Evolutionary conservation across 1,140 invertebrate species (phyloP).

Genomic region (Megalopta genalis): DNA sequence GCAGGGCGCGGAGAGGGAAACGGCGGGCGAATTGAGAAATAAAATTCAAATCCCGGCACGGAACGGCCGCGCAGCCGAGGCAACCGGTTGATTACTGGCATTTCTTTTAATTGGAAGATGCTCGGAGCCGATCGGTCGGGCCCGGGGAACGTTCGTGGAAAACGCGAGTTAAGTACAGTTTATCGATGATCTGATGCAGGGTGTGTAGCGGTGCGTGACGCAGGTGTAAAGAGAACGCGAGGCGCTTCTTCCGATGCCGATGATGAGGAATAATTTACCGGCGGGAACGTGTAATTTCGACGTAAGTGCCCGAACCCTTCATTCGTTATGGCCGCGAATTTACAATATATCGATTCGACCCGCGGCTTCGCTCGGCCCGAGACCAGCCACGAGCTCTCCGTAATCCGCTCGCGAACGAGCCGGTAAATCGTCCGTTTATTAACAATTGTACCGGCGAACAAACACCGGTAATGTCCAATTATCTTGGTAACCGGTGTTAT

Average conservation of each 20-base stretch:
- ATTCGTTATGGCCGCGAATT: slow-evolving; percentile 13
- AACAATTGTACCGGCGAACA: neutral
- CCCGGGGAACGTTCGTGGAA: slow-evolving; percentile 18
- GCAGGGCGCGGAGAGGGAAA: too few species aligned
- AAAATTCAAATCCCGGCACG: slow-evolving; percentile 19
- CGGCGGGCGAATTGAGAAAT: slow-evolving; percentile 33
- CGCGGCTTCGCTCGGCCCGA: neutral
- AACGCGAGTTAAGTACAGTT: slow-evolving; percentile 38
- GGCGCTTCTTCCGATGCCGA: slow-evolving; percentile 11
- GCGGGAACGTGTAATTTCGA: slow-evolving; percentile 40
- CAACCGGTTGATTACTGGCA: slow-evolving; percentile 2
- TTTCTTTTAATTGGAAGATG: slow-evolving; percentile 29
- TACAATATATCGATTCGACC: slow-evolving; percentile 21
- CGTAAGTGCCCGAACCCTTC: slow-evolving; percentile 13
- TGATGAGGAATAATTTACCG: slow-evolving; percentile 45
- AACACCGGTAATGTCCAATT: neutral
- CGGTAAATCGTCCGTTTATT: neutral
- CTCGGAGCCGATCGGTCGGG: neutral
- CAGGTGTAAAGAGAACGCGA: slow-evolving; percentile 41
- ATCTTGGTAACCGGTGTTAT: neutral
- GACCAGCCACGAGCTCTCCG: neutral
- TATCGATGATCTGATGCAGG: slow-evolving; percentile 32
- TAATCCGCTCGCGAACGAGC: neutral
- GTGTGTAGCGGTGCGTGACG: slow-evolving; percentile 34
- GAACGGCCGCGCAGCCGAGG: neutral